A percentile compares a stretch with the other conserved stretches of the same genome.
Evolutionary conservation across 2,888 invertebrate species (phyloP).

Genomic region (Melinaea marsaeus): DNA sequence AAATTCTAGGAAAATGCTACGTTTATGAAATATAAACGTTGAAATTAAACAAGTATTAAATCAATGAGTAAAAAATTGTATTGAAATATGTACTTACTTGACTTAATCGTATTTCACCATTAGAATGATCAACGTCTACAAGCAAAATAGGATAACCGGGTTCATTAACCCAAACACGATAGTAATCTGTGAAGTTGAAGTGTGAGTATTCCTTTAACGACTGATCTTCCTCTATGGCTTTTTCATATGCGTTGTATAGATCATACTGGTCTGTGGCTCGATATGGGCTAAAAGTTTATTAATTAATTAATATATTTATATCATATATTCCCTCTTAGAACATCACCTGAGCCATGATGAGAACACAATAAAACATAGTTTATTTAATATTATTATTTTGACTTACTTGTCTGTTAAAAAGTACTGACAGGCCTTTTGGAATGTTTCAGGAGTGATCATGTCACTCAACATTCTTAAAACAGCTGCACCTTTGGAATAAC

Average conservation of each 20-base stretch:
- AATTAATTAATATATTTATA: not conserved
- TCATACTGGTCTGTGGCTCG: conserved; percentile 68
- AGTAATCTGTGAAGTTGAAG: conserved; percentile 68
- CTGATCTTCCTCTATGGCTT: conserved; percentile 50
- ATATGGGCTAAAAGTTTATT: conserved; percentile 50
- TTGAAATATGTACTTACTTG: conserved; percentile 52
- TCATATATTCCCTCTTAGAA: too few relatives aligned
- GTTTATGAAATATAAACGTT: not conserved
- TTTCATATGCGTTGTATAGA: conserved; percentile 67
- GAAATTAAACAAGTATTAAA: not conserved
- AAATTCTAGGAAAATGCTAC: not conserved
- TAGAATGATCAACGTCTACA: conserved; percentile 63
- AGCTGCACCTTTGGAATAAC: conserved; percentile 81
- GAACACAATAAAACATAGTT: too few relatives aligned
- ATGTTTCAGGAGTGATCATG: conserved; percentile 56
- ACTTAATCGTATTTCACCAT: conserved; percentile 49
- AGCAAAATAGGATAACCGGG: conserved; percentile 79
- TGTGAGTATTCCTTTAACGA: conserved; percentile 49
- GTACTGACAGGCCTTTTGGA: conserved; percentile 50
- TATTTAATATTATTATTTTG: too few relatives aligned
- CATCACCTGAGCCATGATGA: too few relatives aligned
- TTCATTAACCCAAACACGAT: conserved; percentile 80
- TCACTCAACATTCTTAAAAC: conserved; percentile 64
- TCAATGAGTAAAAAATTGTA: too few relatives aligned
- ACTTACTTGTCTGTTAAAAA: conserved; percentile 74